A percentile compares a stretch with the other conserved stretches of the same genome.
phyloP scores from a whole-genome alignment of 2,888 invertebrate genomes.

The Ecliptopera silaceata region DNA sequence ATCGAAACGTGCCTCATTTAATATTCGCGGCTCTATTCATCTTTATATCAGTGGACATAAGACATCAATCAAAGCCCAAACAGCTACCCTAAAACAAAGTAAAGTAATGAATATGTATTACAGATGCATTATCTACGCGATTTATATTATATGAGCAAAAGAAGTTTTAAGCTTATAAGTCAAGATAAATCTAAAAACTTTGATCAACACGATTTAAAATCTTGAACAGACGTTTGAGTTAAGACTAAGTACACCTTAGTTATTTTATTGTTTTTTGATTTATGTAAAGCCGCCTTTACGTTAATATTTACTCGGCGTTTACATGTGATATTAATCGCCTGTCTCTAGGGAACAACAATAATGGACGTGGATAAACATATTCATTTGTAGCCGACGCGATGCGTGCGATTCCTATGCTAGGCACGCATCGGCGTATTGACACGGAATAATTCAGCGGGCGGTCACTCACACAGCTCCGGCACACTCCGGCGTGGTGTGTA shows the following conservation, averaged over 20 bases:
- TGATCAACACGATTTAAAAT: too few species aligned
- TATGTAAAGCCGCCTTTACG: conserved; percentile 46
- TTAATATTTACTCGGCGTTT: conserved; percentile 57
- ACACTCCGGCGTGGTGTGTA: conserved; percentile 46
- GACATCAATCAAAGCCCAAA: conserved; percentile 49
- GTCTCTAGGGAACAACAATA: conserved; percentile 65
- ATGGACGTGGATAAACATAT: conserved; percentile 71
- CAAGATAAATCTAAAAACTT: too few species aligned
- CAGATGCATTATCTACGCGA: conserved; percentile 37
- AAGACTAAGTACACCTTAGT: too few species aligned
- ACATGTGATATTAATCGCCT: conserved; percentile 62
- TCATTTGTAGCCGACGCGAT: conserved; percentile 63
- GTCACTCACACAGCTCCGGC: conserved; percentile 66
- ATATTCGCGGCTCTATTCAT: conserved; percentile 28
- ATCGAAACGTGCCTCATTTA: conserved; percentile 28
- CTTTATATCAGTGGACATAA: conserved; percentile 24
- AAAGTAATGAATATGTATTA: conserved; percentile 60
- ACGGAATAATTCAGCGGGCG: conserved; percentile 67
- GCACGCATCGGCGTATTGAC: conserved; percentile 75
- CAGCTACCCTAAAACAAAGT: conserved; percentile 40
- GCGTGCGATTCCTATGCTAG: conserved; percentile 63
- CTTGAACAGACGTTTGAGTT: too few species aligned
- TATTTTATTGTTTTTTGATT: conserved; percentile 15
- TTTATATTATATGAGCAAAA: conserved; percentile 44
- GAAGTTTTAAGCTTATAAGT: too few species aligned